A percentile compares a stretch with the other conserved stretches of the same genome.
These are phyloP conservation scores for Simalia tracyae DNA, from an alignment of 2,797 vertebrate species.

Conservation along the genomic window DNA sequence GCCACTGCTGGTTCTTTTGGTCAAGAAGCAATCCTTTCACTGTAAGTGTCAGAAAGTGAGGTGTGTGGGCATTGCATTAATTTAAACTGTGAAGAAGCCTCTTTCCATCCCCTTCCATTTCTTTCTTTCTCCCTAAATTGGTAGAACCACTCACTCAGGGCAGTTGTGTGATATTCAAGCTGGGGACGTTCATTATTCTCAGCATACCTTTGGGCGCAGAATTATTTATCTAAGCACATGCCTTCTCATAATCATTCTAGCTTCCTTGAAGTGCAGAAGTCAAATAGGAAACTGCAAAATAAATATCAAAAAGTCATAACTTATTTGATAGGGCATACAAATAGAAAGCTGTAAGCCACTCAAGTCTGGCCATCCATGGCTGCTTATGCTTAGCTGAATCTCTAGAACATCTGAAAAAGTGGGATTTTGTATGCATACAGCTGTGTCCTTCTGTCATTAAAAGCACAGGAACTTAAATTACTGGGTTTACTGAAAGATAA, in stretches of 20 bases:
- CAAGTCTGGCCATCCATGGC: background rate
- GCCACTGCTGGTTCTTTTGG: background rate
- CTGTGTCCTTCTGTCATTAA: background rate
- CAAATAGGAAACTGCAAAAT: slow-evolving; percentile 27
- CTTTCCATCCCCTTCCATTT: background rate
- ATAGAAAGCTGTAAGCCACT: background rate
- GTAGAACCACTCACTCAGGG: background rate
- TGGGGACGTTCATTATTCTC: slow-evolving; percentile 18
- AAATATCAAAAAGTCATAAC: slow-evolving; percentile 22
- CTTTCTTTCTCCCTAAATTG: slow-evolving; percentile 3
- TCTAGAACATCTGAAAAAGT: background rate
- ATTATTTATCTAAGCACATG: slow-evolving; percentile 20
- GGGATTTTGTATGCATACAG: background rate
- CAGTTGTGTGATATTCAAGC: slow-evolving; percentile 25
- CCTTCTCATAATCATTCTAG: slow-evolving; percentile 9
- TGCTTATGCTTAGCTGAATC: background rate
- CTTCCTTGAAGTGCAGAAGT: slow-evolving; percentile 23
- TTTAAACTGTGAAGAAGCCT: background rate
- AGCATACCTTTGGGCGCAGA: slow-evolving; percentile 5
- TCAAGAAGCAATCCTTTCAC: background rate
- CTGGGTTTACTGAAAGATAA: background rate
- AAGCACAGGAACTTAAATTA: background rate
- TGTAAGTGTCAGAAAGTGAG: background rate
- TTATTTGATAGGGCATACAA: slow-evolving; percentile 16
- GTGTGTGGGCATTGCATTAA: background rate